Evolutionary conservation across 2,888 invertebrate species (phyloP).

Genomic region (Tipula lateralis): DNA sequence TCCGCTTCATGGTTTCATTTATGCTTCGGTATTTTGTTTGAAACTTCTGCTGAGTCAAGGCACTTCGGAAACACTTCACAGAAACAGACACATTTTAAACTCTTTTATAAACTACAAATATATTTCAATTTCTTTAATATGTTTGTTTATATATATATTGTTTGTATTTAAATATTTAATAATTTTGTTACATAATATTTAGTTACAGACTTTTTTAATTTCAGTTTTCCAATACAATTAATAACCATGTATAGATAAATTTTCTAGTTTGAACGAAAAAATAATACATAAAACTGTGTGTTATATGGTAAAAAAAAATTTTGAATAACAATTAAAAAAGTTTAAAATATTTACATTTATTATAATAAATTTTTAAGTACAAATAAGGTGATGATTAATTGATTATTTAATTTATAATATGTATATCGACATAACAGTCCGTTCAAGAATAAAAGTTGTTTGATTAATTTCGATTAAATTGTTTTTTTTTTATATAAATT

Average conservation of each 20-base stretch:
- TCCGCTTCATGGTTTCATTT: no score
- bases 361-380: not conserved
- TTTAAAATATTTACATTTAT: conserved; percentile 12
- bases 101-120: not conserved
- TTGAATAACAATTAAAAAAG: not conserved
- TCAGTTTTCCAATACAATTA: not conserved
- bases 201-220: not conserved
- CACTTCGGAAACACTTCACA: no score
- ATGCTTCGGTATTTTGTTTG: no score
- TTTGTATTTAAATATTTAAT: not conserved
- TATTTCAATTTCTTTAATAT: not conserved
- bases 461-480: not conserved
- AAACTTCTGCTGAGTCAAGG: no score
- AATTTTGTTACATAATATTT: not conserved
- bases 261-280: not conserved
- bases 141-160: not conserved
- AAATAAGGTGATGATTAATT: not conserved
- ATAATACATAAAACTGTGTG: no score
- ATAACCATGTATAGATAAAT: not conserved
- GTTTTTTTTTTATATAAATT: not conserved
- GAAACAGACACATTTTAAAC: not conserved
- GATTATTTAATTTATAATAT: not conserved
- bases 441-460: not conserved
- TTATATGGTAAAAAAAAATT: not conserved
- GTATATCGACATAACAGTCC: not conserved